phyloP scores from a whole-genome alignment of 2,888 invertebrate species.

The Caenorhabditis virilis region DNA sequence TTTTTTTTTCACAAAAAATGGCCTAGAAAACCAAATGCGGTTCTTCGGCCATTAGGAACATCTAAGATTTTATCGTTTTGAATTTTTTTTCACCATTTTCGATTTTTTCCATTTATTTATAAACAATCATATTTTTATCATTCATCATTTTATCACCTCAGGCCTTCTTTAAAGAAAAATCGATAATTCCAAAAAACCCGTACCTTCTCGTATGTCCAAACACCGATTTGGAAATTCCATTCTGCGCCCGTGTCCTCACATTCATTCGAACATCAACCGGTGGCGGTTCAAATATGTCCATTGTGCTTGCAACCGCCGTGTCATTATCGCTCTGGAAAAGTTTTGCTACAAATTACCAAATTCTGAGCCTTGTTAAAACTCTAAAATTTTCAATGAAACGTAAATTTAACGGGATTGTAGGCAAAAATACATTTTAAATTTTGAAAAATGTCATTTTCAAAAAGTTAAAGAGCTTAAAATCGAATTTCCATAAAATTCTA shows the following conservation, averaged over 20 bases:
- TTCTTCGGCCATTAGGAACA: no score
- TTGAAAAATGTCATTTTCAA: no score
- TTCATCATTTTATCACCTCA: neutral
- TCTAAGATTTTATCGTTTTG: no score
- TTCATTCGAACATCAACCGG: neutral
- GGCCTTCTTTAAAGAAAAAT: no score
- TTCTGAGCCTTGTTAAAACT: neutral
- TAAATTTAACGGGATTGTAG: no score
- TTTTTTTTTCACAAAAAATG: constrained; percentile 1
- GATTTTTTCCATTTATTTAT: no score
- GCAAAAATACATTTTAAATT: no score
- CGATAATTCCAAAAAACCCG: neutral
- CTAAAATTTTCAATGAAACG: neutral
- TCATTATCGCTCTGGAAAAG: constrained; percentile 16
- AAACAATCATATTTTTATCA: no score
- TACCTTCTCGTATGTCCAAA: constrained; percentile 1
- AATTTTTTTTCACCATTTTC: no score
- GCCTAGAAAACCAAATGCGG: no score
- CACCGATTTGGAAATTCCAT: constrained; percentile 21
- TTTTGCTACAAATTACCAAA: neutral
- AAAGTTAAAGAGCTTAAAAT: no score
- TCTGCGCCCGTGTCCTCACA: constrained; percentile 12
- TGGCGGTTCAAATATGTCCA: constrained; percentile 16
- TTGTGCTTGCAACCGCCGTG: constrained; percentile 21
- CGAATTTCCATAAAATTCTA: no score